Conservation (phyloP, 2,797 vertebrate species). For the Microhierax caerulescens region DNA sequence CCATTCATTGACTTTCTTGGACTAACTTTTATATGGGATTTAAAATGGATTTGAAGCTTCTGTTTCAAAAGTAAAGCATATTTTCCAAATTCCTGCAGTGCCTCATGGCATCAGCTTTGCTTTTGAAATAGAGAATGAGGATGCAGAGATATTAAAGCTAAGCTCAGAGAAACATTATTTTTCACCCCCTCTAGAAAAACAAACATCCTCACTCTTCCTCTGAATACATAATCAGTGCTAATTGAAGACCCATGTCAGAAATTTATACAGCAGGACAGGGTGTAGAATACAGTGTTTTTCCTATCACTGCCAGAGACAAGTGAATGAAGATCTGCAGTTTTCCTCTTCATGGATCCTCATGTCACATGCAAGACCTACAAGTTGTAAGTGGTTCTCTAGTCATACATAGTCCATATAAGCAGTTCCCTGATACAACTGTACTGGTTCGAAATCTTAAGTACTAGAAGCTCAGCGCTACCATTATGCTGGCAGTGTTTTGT, state of each 20-base stretch:
- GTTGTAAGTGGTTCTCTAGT: neutral
- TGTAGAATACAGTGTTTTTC: neutral
- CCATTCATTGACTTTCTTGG: constrained; percentile 59
- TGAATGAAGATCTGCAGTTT: neutral
- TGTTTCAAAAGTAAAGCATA: constrained; percentile 59
- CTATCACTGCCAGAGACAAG: neutral
- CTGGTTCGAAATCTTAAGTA: neutral
- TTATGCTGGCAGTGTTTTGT: neutral
- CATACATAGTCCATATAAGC: rapidly evolving
- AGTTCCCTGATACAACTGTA: rapidly evolving
- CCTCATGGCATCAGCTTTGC: constrained; percentile 52
- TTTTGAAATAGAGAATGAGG: constrained; percentile 59
- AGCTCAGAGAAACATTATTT: constrained; percentile 61
- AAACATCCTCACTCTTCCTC: constrained; percentile 26
- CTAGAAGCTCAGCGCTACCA: neutral
- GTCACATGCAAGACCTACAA: neutral
- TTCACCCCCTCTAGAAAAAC: constrained; percentile 57
- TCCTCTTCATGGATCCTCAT: neutral
- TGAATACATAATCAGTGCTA: constrained; percentile 55
- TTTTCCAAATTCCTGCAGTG: constrained; percentile 33
- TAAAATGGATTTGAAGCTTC: constrained; percentile 63
- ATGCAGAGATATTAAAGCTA: constrained; percentile 30
- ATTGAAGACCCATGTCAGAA: constrained; percentile 32
- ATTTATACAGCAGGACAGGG: neutral
- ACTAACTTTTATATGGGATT: constrained; percentile 63